Conservation (phyloP, 2,888 invertebrate genomes). For the Nesidiocoris tenuis region DNA sequence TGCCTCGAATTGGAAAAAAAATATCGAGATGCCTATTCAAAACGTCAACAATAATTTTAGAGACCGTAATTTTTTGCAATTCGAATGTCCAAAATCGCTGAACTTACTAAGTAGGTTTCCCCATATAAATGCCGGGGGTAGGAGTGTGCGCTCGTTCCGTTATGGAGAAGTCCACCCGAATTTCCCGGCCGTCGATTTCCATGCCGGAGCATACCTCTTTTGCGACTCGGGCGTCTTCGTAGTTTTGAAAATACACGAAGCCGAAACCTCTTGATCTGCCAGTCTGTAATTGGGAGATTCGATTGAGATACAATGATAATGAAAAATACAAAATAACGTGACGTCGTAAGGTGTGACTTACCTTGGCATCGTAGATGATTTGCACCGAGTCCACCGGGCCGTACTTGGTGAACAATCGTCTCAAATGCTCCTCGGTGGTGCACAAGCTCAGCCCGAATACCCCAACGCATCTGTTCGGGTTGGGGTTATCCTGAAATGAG, state of each 20-base stretch:
- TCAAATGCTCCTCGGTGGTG: slow-evolving; percentile 88
- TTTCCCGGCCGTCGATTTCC: slow-evolving; percentile 89
- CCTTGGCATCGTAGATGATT: slow-evolving; percentile 94
- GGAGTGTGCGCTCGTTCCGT: slow-evolving; percentile 95
- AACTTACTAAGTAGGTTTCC: slow-evolving; percentile 79
- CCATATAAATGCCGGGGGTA: slow-evolving; percentile 96
- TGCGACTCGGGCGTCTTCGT: slow-evolving; percentile 87
- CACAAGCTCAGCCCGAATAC: slow-evolving; percentile 92
- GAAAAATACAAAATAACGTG: no score
- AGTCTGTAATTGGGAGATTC: slow-evolving; percentile 56
- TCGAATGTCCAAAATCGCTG: not conserved
- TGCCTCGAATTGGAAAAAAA: no score
- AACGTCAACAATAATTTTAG: no score
- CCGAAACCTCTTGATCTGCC: slow-evolving; percentile 93
- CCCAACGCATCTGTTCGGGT: slow-evolving; percentile 85
- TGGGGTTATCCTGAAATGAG: slow-evolving; percentile 71
- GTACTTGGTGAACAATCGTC: slow-evolving; percentile 88
- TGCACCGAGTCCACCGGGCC: slow-evolving; percentile 90
- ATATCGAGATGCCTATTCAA: no score
- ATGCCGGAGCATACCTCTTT: slow-evolving; percentile 92
- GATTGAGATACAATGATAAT: no score
- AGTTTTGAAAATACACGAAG: slow-evolving; percentile 88
- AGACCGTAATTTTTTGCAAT: no score
- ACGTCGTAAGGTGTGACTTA: no score
- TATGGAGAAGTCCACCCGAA: slow-evolving; percentile 93